Percentiles rank a stretch among this genome's conserved stretches.
Conservation (phyloP, 1,140 invertebrate genomes). For the Drosophila truncata region DNA sequence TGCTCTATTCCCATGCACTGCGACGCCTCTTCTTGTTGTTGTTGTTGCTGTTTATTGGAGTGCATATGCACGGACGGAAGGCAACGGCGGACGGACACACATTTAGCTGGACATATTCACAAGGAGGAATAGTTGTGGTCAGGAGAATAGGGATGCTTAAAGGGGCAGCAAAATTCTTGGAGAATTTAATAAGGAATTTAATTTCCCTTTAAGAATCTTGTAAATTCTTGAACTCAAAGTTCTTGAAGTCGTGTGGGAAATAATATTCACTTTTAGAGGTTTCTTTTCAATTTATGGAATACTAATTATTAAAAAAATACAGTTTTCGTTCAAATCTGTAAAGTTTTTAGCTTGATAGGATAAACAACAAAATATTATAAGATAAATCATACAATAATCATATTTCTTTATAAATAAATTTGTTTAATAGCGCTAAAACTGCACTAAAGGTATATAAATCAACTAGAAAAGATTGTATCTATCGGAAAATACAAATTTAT, state of each 20-base stretch:
- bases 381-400: neutral
- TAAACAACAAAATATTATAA: neutral
- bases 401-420: neutral
- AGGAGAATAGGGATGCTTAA: slow-evolving; percentile 1
- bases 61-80: slow-evolving; percentile 45
- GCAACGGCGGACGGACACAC: slow-evolving; percentile 12
- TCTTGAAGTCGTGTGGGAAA: neutral
- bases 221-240: neutral
- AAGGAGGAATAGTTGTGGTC: slow-evolving; percentile 11
- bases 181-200: neutral
- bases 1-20: slow-evolving; percentile 36
- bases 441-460: too few species aligned
- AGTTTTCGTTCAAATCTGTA: neutral
- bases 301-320: neutral
- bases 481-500: too few species aligned
- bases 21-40: slow-evolving; percentile 24
- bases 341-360: neutral
- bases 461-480: too few species aligned
- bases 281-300: neutral
- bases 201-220: neutral
- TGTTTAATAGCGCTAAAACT: neutral
- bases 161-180: too few species aligned
- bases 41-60: slow-evolving; percentile 58
- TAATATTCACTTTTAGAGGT: neutral
- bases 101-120: slow-evolving; percentile 49